Conservation (phyloP, 2,888 invertebrate species). For the Drosophila monieri region DNA sequence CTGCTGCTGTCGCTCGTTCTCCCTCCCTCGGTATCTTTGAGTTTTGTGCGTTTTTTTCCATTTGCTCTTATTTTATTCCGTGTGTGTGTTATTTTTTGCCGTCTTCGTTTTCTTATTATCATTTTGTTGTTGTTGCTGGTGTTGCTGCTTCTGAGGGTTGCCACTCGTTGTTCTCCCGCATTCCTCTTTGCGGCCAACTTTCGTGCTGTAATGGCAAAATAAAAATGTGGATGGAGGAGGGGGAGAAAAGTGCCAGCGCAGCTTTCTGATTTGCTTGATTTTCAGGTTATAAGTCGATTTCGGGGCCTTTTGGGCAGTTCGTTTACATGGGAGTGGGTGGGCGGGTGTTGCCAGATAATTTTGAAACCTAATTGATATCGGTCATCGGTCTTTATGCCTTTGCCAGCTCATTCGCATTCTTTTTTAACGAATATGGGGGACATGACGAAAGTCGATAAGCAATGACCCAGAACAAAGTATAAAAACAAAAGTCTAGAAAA, state of each 20-base stretch:
- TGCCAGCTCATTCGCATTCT: constrained; percentile 44
- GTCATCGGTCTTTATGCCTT: constrained; percentile 42
- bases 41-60: constrained; percentile 44
- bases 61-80: constrained; percentile 27
- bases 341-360: constrained; percentile 36
- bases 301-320: constrained; percentile 1
- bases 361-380: constrained; percentile 23
- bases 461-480: constrained; percentile 4
- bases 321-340: constrained; percentile 16
- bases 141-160: constrained; percentile 39
- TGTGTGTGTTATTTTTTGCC: constrained; percentile 45
- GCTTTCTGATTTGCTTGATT: constrained; percentile 26
- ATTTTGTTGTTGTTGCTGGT: constrained; percentile 39
- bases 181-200: constrained; percentile 25
- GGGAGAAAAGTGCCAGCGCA: constrained; percentile 42
- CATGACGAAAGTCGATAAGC: constrained; percentile 8
- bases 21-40: constrained; percentile 12
- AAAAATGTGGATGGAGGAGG: constrained; percentile 11
- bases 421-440: constrained; percentile 11
- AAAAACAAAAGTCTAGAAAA: background rate
- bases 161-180: constrained; percentile 32
- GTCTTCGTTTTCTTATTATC: constrained; percentile 46
- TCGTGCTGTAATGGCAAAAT: constrained; percentile 41
- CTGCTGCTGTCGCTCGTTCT: constrained; percentile 3
- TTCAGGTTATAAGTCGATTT: constrained; percentile 35